Evolutionary conservation across 2,113 vertebrate genomes (phyloP).

Genomic region (Mastomys coucha): DNA sequence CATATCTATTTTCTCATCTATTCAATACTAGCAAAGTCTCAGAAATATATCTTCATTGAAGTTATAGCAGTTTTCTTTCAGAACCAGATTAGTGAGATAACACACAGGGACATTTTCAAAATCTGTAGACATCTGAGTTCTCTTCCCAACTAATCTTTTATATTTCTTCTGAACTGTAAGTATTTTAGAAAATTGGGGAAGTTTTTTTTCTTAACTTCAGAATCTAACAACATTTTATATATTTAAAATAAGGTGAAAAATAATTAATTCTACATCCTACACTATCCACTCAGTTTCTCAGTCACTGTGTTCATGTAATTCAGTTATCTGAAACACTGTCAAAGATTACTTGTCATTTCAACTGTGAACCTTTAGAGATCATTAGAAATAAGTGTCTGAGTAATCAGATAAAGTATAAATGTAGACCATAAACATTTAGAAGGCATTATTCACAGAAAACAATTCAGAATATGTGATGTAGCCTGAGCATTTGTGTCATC

Average conservation of each 20-base stretch:
- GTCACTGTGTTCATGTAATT: background rate
- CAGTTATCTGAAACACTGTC: background rate
- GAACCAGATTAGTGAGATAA: background rate
- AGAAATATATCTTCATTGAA: background rate
- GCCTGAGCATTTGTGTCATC: background rate
- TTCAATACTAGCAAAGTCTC: background rate
- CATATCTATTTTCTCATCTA: background rate
- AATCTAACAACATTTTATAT: background rate
- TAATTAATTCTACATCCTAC: background rate
- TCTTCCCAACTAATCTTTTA: background rate
- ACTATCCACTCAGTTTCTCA: background rate
- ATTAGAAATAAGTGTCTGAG: background rate
- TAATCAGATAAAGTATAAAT: background rate
- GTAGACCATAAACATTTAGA: background rate
- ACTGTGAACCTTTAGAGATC: background rate
- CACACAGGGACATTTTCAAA: background rate
- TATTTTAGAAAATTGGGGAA: background rate
- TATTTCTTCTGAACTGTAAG: background rate
- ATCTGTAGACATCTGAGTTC: accelerated
- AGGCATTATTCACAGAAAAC: background rate
- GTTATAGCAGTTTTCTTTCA: background rate
- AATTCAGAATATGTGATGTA: background rate
- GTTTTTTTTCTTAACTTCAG: background rate
- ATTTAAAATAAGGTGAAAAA: background rate
- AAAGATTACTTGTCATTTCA: background rate